A percentile compares a stretch with the other conserved stretches of the same genome.
Evolutionary conservation across 2,797 vertebrate genomes (phyloP).

Genomic region (Hemibagrus guttatus): DNA sequence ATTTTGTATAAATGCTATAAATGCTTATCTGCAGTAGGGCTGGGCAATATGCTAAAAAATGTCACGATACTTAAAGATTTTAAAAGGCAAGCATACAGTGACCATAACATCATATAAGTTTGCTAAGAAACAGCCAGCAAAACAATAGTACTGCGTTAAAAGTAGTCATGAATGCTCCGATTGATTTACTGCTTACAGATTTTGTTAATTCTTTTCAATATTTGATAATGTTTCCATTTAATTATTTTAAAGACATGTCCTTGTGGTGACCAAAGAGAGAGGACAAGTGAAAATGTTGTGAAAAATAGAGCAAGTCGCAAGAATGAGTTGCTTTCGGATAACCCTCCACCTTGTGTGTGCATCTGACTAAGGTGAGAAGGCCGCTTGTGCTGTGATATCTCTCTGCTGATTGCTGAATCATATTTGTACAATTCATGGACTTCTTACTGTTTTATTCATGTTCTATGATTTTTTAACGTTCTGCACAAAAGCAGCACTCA

Average conservation of each 20-base stretch:
- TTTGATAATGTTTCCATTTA: neutral
- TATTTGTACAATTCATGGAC: neutral
- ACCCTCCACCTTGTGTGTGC: neutral
- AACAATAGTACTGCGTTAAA: neutral
- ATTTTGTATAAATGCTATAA: neutral
- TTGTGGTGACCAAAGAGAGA: neutral
- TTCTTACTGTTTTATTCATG: neutral
- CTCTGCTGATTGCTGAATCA: conserved; percentile 15
- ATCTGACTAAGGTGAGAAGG: conserved; percentile 34
- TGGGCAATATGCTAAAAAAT: neutral
- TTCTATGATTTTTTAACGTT: neutral
- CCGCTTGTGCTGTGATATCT: neutral
- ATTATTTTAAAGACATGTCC: neutral
- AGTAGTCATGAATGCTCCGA: neutral
- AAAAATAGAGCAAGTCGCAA: neutral
- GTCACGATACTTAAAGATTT: neutral
- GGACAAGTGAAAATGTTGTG: neutral
- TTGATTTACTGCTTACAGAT: neutral
- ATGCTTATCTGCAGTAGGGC: neutral
- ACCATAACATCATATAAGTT: neutral
- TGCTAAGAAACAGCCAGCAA: neutral
- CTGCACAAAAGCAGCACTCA: neutral
- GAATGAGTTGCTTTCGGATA: no score
- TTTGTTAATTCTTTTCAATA: neutral
- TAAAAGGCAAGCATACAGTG: neutral